These are phyloP conservation scores for Shinisaurus crocodilurus DNA, from an alignment of 2,113 vertebrate species.

Conservation along the genomic window DNA sequence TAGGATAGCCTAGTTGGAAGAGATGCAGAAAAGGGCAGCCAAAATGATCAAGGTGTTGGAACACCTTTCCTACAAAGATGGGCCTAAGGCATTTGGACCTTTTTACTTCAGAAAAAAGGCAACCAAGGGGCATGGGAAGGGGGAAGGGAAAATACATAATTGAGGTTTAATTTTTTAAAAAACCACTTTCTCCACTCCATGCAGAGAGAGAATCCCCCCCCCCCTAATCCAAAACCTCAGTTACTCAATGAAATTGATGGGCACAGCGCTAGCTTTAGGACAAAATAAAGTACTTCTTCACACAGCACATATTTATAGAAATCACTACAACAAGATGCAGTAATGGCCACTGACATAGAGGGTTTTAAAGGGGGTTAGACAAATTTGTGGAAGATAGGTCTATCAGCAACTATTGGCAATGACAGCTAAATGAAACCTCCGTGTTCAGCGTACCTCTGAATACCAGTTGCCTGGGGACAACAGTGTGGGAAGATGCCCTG, in stretches of 20 bases:
- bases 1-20: background rate
- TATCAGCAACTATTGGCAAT: background rate
- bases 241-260: background rate
- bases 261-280: background rate
- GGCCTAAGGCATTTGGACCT: background rate
- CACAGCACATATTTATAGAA: background rate
- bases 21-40: background rate
- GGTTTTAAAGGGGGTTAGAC: background rate
- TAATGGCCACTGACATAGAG: background rate
- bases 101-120: too few species aligned
- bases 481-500: background rate
- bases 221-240: background rate
- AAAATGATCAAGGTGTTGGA: background rate
- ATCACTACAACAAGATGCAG: background rate
- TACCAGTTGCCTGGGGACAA: background rate
- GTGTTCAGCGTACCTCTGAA: background rate
- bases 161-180: background rate
- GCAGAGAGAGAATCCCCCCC: background rate
- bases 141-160: background rate
- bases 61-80: background rate
- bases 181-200: background rate
- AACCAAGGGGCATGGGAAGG: background rate
- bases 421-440: background rate
- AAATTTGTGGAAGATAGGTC: background rate
- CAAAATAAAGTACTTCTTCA: background rate